Conservation (phyloP, 2,888 invertebrate genomes). For the Amphimallon solstitiale region DNA sequence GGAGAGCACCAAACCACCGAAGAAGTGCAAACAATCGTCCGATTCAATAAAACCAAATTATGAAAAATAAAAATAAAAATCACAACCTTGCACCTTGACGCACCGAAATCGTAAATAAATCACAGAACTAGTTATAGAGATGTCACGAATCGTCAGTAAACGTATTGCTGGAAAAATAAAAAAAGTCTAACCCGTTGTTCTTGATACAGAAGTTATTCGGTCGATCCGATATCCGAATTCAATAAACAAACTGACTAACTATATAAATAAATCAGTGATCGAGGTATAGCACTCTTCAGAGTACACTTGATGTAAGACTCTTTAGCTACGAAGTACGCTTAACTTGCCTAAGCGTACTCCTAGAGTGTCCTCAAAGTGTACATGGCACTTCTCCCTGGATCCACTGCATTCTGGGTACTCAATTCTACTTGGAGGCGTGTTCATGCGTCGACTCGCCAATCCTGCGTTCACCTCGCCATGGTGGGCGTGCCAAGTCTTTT, state of each 20-base stretch:
- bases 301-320: conserved; percentile 66
- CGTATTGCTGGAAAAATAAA: conserved; percentile 46
- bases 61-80: background rate
- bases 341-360: conserved; percentile 66
- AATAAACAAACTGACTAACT: conserved; percentile 66
- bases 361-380: conserved; percentile 65
- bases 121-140: background rate
- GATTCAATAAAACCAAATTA: background rate
- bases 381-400: conserved; percentile 63
- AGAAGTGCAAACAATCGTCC: background rate
- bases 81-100: conserved; percentile 10
- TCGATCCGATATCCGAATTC: conserved; percentile 63
- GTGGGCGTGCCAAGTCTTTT: conserved; percentile 31
- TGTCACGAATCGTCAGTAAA: conserved; percentile 10
- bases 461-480: conserved; percentile 11
- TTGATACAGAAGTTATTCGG: conserved; percentile 49
- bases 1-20: too few relatives aligned
- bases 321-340: conserved; percentile 65
- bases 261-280: conserved; percentile 66
- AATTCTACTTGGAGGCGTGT: conserved; percentile 54
- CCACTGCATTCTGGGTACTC: conserved; percentile 62
- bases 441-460: conserved; percentile 44
- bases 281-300: conserved; percentile 64
- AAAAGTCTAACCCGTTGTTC: conserved; percentile 58
- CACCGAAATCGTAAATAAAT: conserved; percentile 17